Base-by-base conservation (phyloP, 2,888 invertebrate species). In the Creontiades dilutus region DNA sequence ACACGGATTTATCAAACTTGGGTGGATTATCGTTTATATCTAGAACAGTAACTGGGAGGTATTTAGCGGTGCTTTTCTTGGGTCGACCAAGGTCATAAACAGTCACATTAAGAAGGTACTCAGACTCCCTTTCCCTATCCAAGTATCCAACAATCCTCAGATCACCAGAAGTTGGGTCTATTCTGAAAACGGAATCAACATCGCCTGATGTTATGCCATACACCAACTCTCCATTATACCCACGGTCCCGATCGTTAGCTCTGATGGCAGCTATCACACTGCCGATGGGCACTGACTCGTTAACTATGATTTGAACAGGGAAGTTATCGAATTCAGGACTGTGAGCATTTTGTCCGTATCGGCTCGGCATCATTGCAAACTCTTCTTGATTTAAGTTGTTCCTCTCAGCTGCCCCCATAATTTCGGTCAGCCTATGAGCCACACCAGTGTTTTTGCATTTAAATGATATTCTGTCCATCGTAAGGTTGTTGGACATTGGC, bases 1-100 rank as follows among this genome's bases (percentile, higher is more conserved):
- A 68, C 19, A 86, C 48, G 12, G 86, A 46, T 86, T 86, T 86
- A n/a, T 86, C 86, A 68, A 98, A 98, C 88, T 95, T 94, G 0
- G 98, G 98, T 9, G 96, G 95, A 93, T 98, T 98, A 93, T 98
- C 98, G 93, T 98, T 98, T 92, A 96, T 96, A 94, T 98, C 98
- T 14, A 95, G 94, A 27, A 98, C 95, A 11, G 97, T 96, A 91
- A 99, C 95, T 93, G 86, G 75, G 5, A 86, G 52, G 52, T 86
- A 86, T 52, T 86, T 95, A 0, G 97, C 97, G 0, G 95, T 94
- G 0, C 96, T 96, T 92, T 97, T 96, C 92, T 96, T 96, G 0
- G 97, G 97, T 90, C 94, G 95, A 0, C 98, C 98, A 55, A 96
- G 94, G 93, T 98, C 98, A 93, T 96, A 97, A 0, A 97, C 97